Conservation (phyloP, 1,140 invertebrate genomes). For the Megalonaias nervosa region DNA sequence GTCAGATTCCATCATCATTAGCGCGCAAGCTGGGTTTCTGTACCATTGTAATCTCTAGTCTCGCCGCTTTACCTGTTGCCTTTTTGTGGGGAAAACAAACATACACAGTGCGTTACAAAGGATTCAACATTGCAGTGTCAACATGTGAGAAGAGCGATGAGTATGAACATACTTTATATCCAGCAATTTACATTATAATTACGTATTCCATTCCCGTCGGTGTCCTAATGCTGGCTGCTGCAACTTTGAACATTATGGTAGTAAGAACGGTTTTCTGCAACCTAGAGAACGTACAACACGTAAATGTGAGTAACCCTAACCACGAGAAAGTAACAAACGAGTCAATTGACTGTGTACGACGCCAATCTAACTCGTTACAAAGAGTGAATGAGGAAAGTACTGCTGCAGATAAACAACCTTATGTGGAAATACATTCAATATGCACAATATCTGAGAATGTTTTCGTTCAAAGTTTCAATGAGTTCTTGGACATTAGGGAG, state of each 20-base stretch:
- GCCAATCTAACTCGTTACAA: too few species aligned
- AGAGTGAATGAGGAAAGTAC: too few species aligned
- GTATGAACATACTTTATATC: constrained; percentile 14
- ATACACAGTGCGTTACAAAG: constrained; percentile 4
- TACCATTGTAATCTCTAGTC: constrained; percentile 1
- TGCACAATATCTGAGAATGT: too few species aligned
- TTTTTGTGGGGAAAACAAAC: constrained; percentile 34
- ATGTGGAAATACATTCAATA: too few species aligned
- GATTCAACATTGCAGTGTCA: constrained; percentile 7
- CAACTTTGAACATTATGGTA: constrained; percentile 13
- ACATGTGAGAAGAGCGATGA: constrained; percentile 21
- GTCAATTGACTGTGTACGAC: too few species aligned
- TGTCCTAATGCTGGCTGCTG: constrained; percentile 9
- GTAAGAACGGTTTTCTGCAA: not conserved
- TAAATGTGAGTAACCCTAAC: too few species aligned
- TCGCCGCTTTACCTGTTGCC: constrained; percentile 4
- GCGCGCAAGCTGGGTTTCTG: constrained; percentile 15
- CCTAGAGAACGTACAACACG: too few species aligned
- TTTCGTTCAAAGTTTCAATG: too few species aligned
- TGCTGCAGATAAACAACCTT: too few species aligned
- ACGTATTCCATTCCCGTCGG: constrained; percentile 18
- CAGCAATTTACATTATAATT: constrained; percentile 15
- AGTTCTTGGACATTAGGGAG: too few species aligned
- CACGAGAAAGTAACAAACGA: too few species aligned
- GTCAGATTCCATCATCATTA: constrained; percentile 38